These are phyloP conservation scores for Petroica traversi DNA, from an alignment of 2,113 vertebrate species.

Conservation along the genomic window DNA sequence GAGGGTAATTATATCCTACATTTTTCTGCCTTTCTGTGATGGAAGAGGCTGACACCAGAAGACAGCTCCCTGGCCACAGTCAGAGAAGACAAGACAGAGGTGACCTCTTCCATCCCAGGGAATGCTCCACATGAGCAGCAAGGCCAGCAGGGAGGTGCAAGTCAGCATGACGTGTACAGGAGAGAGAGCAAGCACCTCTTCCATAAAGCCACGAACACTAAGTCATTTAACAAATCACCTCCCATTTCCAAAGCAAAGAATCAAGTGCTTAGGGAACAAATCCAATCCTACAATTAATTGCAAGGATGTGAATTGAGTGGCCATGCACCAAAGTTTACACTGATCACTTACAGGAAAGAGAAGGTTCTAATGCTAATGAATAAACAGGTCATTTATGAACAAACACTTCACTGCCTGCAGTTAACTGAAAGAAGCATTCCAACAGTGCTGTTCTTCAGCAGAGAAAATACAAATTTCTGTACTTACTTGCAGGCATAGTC, in stretches of 20 bases:
- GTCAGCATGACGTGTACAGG: accelerated
- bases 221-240: background rate
- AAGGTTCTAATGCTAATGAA: background rate
- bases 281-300: background rate
- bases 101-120: background rate
- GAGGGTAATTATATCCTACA: background rate
- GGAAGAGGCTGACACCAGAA: background rate
- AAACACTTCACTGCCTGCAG: background rate
- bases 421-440: background rate
- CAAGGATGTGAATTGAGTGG: background rate
- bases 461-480: background rate
- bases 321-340: background rate
- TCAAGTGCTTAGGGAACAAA: background rate
- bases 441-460: background rate
- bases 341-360: background rate
- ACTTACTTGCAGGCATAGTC: slow-evolving; percentile 91
- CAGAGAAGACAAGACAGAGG: background rate
- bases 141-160: background rate
- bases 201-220: no score
- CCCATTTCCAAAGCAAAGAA: background rate
- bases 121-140: background rate
- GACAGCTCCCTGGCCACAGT: background rate
- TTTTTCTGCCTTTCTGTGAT: background rate
- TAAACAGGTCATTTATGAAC: background rate
- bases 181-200: background rate